Base-by-base conservation (phyloP, 2,113 vertebrate genomes). In the Aegypius monachus region DNA sequence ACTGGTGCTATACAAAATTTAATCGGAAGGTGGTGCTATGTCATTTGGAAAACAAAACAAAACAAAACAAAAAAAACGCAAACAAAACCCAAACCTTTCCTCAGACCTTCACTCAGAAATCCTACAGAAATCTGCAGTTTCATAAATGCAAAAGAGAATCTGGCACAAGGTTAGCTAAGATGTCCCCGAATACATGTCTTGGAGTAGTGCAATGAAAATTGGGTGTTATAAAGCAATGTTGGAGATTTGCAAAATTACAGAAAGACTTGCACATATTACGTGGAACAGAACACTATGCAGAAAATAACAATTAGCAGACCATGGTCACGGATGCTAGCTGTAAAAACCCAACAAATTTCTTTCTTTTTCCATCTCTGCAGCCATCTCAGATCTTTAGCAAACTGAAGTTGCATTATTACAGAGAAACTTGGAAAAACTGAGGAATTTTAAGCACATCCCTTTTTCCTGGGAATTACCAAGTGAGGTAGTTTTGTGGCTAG, bases 341-440 rank as follows among this genome's bases (percentile, higher is more conserved):
- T 36, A 17, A 50, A 83, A 58, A 29, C 0, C 0, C 2, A 42
- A 5, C 3, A 25, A 36, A 10, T 50, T 40, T 52, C 0, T 20
- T 50, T 48, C 3, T 42, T 67, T 62, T 83, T 25, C 3, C 11
- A 42, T 3, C 4, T n/a, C 16, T 52, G 16, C 8, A n/a, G 8
- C 11, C 6, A 13, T 13, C 34, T 74, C 45, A 71, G 17, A 27
- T 48, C 4, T 42, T 89, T 50, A 66, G 9, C 38, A 72, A 81
- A 72, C 11, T 29, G 5, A 73, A 59, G 7, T 14, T 27, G 16
- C 16, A 14, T 75, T 88, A 55, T 52, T 47, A 43, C 8, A 52
- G 22, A 65, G 16, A 61, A 42, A 72, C 47, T 38, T 59, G 4
- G 42, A 82, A 72, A 81, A 25, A 8, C 4, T 52, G 34, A 47